phyloP scores from a whole-genome alignment of 2,113 vertebrate genomes.

The Leucosticte australis region DNA sequence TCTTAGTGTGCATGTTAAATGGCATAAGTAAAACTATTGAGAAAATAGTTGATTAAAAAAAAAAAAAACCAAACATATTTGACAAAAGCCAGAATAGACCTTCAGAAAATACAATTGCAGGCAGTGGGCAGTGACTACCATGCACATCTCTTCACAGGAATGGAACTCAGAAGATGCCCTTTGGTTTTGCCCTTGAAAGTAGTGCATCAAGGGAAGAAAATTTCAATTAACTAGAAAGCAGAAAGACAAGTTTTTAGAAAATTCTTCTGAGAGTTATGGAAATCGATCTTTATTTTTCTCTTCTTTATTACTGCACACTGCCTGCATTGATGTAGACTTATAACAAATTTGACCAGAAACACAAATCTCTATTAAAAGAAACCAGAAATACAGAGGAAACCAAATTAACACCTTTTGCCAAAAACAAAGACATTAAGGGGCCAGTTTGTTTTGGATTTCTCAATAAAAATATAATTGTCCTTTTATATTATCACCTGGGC shows the following conservation, averaged over 20 bases:
- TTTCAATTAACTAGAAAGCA: background rate
- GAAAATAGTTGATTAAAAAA: background rate
- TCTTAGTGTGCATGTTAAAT: background rate
- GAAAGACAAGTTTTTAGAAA: background rate
- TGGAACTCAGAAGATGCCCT: background rate
- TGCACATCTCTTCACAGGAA: background rate
- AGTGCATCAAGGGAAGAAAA: background rate
- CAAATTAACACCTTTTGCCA: background rate
- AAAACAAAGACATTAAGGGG: background rate
- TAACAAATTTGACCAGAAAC: background rate
- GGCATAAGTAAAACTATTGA: background rate
- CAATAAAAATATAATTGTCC: background rate
- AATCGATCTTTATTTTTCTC: background rate
- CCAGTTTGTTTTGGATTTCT: background rate
- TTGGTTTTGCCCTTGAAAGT: constrained; percentile 3
- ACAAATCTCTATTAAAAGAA: background rate
- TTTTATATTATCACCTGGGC: background rate
- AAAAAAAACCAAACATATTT: background rate
- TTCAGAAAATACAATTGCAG: background rate
- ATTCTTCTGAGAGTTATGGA: background rate
- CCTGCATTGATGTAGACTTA: background rate
- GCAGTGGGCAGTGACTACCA: rapidly evolving
- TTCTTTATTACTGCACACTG: background rate
- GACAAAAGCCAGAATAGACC: background rate
- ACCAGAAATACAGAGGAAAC: background rate